Conservation (phyloP, 2,888 invertebrate genomes). For the Diarsia brunnea region DNA sequence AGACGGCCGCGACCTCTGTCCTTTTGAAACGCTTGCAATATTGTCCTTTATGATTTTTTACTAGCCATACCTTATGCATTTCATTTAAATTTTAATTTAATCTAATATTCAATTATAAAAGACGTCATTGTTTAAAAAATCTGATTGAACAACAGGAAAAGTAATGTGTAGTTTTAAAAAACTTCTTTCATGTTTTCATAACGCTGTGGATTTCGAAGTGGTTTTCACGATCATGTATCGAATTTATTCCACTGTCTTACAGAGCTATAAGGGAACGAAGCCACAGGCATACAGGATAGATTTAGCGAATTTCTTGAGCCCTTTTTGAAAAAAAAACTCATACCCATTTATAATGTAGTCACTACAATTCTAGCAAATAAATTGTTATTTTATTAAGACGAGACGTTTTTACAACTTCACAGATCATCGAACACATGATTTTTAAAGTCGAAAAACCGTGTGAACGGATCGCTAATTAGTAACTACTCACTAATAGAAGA, state of each 20-base stretch:
- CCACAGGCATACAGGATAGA: no score
- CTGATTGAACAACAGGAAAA: neutral
- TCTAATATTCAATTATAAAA: neutral
- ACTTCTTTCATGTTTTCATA: no score
- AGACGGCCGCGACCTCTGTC: conserved; percentile 16
- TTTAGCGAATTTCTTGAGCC: no score
- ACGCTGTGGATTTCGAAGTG: no score
- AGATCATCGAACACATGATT: neutral
- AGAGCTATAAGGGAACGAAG: no score
- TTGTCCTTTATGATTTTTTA: conserved; percentile 16
- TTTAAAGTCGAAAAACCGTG: neutral
- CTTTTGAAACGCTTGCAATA: conserved; percentile 21
- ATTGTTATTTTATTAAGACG: no score
- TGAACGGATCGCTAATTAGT: neutral
- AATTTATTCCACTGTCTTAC: no score
- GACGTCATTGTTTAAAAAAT: neutral
- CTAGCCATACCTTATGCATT: neutral
- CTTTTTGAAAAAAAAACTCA: no score
- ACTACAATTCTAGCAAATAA: no score
- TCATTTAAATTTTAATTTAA: conserved; percentile 32
- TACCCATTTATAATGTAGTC: no score
- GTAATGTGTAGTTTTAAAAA: neutral
- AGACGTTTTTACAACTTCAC: neutral
- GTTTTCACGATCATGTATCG: no score
- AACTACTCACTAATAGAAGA: neutral